phyloP scores from a whole-genome alignment of 2,888 invertebrate genomes.

The Ophion ellenae region DNA sequence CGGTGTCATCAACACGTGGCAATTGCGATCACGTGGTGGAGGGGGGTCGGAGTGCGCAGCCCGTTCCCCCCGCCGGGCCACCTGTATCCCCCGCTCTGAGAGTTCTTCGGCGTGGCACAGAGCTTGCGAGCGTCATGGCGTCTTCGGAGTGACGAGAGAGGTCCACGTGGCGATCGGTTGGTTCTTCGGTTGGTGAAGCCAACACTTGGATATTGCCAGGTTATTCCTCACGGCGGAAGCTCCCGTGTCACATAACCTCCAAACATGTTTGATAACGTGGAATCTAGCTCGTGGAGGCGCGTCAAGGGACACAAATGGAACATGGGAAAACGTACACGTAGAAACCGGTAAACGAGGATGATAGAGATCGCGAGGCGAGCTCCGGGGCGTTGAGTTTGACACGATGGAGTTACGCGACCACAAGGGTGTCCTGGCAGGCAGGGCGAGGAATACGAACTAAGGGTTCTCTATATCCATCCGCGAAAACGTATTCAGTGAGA shows the following conservation, averaged over 20 bases:
- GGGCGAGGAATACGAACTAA: slow-evolving; percentile 83
- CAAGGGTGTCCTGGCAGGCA: slow-evolving; percentile 81
- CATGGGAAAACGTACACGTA: not conserved
- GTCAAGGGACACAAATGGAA: too few relatives aligned
- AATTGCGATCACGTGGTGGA: slow-evolving; percentile 64
- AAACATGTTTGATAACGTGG: not conserved
- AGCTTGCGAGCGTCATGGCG: slow-evolving; percentile 28
- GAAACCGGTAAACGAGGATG: not conserved
- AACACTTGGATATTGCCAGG: not conserved
- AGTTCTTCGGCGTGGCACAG: slow-evolving; percentile 14
- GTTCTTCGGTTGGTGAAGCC: not conserved
- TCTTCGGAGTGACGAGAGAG: slow-evolving; percentile 9
- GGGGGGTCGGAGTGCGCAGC: slow-evolving; percentile 26
- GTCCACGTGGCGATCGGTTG: not conserved
- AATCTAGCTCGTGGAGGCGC: not conserved
- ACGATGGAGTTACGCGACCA: slow-evolving; percentile 40
- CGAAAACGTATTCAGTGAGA: slow-evolving; percentile 74
- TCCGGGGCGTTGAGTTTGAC: slow-evolving; percentile 27
- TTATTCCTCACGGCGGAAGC: not conserved
- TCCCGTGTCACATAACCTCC: not conserved
- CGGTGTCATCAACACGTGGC: slow-evolving; percentile 56
- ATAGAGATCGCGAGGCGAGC: slow-evolving; percentile 29
- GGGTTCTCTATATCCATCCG: slow-evolving; percentile 81
- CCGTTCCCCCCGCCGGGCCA: slow-evolving; percentile 47
- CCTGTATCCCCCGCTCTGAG: slow-evolving; percentile 50